Evolutionary conservation across 2,888 invertebrate genomes (phyloP), one percentile per base, ranked within the genome.

Genomic region (Ectobius pallidus): DNA sequence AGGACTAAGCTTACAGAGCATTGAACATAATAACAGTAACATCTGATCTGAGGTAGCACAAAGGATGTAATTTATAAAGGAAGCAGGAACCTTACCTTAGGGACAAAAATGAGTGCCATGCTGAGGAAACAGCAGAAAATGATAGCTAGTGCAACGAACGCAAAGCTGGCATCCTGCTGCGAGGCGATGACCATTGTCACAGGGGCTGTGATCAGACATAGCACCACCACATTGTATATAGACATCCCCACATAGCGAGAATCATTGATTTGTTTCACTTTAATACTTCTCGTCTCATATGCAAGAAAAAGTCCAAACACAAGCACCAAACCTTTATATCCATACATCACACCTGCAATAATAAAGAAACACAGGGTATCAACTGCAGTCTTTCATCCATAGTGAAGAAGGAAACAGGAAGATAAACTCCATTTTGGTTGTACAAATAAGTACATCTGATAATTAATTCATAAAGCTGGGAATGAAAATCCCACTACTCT

Each of bases 231-330:
- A 84, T 99, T 99, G 88, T 99, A 99, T 82, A 99, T 99, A 81
- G 97, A 96, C 96, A 99, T 97, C 77, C 97, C 98, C 30, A 99
- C 98, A 83, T 97, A 96, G 80, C 98, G 90, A 0, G 97, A 97
- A 86, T 99, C 99, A 85, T 99, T 99, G 81, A 99, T 96, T 85
- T 96, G 96, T 77, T 94, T 92, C 72, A 99, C 92, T 86, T 99
- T 99, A 77, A 99, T 93, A 76, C 97, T 97, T 70, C 99, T 89
- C 1, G 98, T 99, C 84, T 99, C 99, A 83, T 99, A 99, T 2
- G 99, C 97, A 78, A 99, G 87, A 83, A 99, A 99, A 71, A 99
- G 87, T 1, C 99, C 99, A 81, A 99, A 98, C 6, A 99, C 93
- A 76, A 99, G 87, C 71, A 99, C 92, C 46, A 99, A 87, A 1